A percentile compares a stretch with the other conserved stretches of the same genome.
Evolutionary conservation across 1,140 invertebrate species (phyloP).

Genomic region (Dryas iulia): DNA sequence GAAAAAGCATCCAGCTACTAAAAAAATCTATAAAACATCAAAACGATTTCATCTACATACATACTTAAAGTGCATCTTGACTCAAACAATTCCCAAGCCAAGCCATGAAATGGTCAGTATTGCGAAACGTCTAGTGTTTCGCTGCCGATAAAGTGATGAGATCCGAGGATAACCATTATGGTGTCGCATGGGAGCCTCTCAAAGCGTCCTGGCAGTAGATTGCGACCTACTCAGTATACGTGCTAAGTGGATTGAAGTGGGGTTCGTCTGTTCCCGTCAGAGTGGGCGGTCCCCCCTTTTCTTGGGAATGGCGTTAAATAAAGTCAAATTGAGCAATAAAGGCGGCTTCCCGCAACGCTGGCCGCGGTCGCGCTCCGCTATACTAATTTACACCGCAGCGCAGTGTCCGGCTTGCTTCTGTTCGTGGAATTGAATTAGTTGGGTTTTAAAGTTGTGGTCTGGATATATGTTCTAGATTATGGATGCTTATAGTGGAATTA

Average conservation of each 20-base stretch:
- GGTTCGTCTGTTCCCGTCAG: constrained; percentile 74
- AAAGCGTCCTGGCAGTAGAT: constrained; percentile 52
- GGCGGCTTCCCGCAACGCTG: constrained; percentile 68
- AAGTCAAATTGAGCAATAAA: constrained; percentile 81
- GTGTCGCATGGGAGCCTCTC: constrained; percentile 35
- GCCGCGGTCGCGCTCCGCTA: constrained; percentile 54
- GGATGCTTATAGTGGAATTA: not conserved
- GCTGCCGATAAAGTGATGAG: constrained; percentile 35
- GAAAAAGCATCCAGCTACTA: too few species aligned
- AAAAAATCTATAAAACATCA: not conserved
- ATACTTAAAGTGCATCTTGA: not conserved
- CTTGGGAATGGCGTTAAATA: constrained; percentile 76
- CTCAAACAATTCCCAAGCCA: not conserved
- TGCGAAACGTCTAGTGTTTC: constrained; percentile 9
- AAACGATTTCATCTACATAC: not conserved
- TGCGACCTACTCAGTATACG: constrained; percentile 55
- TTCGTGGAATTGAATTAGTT: not conserved
- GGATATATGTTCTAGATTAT: not conserved
- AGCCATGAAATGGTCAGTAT: constrained; percentile 6
- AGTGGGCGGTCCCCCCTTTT: constrained; percentile 40
- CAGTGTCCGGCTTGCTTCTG: constrained; percentile 12
- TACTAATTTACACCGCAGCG: constrained; percentile 55
- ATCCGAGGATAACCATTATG: constrained; percentile 33
- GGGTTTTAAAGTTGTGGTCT: not conserved
- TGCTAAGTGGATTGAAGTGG: constrained; percentile 76